These are phyloP conservation scores for Cephalopholis sonnerati DNA, from an alignment of 2,113 vertebrate species.

Conservation along the genomic window DNA sequence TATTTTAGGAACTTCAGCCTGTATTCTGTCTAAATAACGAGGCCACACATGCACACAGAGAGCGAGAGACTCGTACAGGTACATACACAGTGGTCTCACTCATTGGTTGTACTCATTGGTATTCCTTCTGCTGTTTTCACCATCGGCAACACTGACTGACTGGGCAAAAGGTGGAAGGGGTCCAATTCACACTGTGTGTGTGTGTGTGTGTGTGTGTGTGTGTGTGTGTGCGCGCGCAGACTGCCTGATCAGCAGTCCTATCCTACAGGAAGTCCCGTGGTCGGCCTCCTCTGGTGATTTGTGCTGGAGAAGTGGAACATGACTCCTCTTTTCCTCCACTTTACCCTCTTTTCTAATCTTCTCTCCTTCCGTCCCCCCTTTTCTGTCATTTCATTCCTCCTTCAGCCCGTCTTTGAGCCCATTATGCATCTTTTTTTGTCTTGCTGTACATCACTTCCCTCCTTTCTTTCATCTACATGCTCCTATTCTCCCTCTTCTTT, in stretches of 20 bases:
- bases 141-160: slow-evolving; percentile 62
- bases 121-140: slow-evolving; percentile 70
- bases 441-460: not conserved
- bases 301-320: slow-evolving; percentile 68
- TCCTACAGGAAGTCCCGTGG: slow-evolving; percentile 80
- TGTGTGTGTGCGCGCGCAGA: slow-evolving; percentile 38
- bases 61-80: not conserved
- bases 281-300: slow-evolving; percentile 72
- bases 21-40: not conserved
- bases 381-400: not conserved
- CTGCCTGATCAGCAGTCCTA: slow-evolving; percentile 80
- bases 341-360: slow-evolving; percentile 19
- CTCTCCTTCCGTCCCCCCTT: not conserved
- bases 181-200: slow-evolving; percentile 64
- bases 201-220: slow-evolving; percentile 29
- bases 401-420: not conserved
- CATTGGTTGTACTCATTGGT: slow-evolving; percentile 66
- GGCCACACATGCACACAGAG: not conserved
- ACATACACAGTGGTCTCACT: slow-evolving; percentile 41
- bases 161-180: slow-evolving; percentile 66
- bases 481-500: not conserved
- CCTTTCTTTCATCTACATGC: not conserved
- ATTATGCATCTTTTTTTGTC: not conserved
- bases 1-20: slow-evolving; percentile 9
- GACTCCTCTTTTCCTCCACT: slow-evolving; percentile 51